phyloP scores from a whole-genome alignment of 92 coral and sea anemone species.

The Bergia sp. region DNA sequence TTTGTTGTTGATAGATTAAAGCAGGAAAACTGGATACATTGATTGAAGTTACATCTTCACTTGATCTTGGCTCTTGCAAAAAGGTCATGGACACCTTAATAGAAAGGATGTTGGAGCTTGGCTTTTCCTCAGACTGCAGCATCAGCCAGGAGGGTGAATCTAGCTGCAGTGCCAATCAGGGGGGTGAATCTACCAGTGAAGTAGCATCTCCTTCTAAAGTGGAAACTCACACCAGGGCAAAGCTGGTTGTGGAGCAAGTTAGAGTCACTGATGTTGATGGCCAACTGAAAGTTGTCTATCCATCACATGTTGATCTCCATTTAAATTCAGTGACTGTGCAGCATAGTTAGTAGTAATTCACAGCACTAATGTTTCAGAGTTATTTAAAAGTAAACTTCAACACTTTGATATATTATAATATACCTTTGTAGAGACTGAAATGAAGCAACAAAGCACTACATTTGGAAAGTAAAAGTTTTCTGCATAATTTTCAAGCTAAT shows the following conservation, averaged over 20 bases:
- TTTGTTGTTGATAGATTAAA: constrained; percentile 65
- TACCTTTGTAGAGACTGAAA: too few relatives aligned
- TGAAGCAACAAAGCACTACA: too few relatives aligned
- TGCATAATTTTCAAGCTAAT: too few relatives aligned
- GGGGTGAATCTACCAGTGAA: constrained; percentile 10
- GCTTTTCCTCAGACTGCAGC: constrained; percentile 60
- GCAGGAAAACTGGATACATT: constrained; percentile 72
- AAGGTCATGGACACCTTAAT: constrained; percentile 83
- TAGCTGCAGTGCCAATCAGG: background rate
- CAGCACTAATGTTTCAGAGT: background rate
- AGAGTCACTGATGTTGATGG: constrained; percentile 78
- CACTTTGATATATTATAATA: too few relatives aligned
- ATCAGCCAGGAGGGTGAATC: constrained; percentile 15
- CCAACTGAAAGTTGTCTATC: constrained; percentile 91
- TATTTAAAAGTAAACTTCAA: background rate
- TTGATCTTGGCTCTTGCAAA: constrained; percentile 78
- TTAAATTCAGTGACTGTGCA: constrained; percentile 57
- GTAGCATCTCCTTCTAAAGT: background rate
- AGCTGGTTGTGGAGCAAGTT: constrained; percentile 84
- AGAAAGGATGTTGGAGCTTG: constrained; percentile 78
- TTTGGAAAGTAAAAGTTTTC: too few relatives aligned
- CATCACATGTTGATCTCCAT: constrained; percentile 88
- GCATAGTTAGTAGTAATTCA: background rate
- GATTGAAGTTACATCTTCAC: constrained; percentile 90
- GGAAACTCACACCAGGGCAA: constrained; percentile 25